phyloP scores from a whole-genome alignment of 2,888 invertebrate genomes.

The Rosalia funebris region DNA sequence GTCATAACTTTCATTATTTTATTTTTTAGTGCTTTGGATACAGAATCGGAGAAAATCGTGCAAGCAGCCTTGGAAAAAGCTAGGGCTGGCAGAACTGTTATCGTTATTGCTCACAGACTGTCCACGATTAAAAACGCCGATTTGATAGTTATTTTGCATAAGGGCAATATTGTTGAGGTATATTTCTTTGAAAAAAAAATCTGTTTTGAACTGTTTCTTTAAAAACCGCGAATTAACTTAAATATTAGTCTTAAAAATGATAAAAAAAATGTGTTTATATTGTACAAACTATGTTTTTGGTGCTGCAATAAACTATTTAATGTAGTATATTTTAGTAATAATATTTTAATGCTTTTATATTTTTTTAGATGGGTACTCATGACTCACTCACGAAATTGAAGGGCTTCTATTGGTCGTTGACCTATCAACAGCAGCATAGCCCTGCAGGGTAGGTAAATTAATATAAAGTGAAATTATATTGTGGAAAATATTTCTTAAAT shows the following conservation, averaged over 20 bases:
- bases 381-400: constrained; percentile 78
- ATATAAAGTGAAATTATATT: background rate
- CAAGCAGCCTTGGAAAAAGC: constrained; percentile 89
- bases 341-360: too few relatives aligned
- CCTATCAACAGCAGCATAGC: constrained; percentile 72
- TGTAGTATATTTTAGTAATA: too few relatives aligned
- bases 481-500: background rate
- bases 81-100: constrained; percentile 84
- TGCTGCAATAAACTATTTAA: too few relatives aligned
- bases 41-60: constrained; percentile 90
- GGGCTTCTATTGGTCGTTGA: constrained; percentile 88
- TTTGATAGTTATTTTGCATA: constrained; percentile 87
- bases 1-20: constrained; percentile 2
- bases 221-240: too few relatives aligned
- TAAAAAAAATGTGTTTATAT: too few relatives aligned
- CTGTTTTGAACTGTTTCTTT: too few relatives aligned
- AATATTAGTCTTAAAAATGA: too few relatives aligned
- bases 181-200: too few relatives aligned
- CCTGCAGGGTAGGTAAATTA: constrained; percentile 44
- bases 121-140: constrained; percentile 93
- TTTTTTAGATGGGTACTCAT: constrained; percentile 87
- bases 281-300: too few relatives aligned
- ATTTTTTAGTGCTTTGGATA: constrained; percentile 83
- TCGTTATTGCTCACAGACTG: constrained; percentile 95
- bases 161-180: constrained; percentile 87